phyloP scores from a whole-genome alignment of 1,140 invertebrate species.

The Tenebrio molitor region DNA sequence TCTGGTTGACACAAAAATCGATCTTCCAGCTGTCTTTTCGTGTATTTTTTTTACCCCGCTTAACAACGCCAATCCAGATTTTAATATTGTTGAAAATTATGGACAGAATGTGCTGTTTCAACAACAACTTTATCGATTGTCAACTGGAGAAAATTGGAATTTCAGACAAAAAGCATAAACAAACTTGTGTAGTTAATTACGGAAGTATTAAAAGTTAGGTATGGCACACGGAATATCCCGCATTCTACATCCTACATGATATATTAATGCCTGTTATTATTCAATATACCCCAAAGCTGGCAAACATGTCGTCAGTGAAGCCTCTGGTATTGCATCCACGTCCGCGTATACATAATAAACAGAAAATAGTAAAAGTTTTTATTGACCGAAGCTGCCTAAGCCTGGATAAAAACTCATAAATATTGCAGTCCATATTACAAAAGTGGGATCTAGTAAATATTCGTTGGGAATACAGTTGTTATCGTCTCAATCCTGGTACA shows the following conservation, averaged over 20 bases:
- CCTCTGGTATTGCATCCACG: conserved; percentile 13
- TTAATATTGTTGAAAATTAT: too few species aligned
- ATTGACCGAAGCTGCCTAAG: conserved; percentile 5
- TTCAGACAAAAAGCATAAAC: too few species aligned
- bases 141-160: too few species aligned
- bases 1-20: too few species aligned
- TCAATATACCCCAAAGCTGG: conserved; percentile 28
- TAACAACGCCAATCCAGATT: too few species aligned
- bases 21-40: too few species aligned
- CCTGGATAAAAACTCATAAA: conserved; percentile 5
- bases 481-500: neutral
- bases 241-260: neutral
- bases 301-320: conserved; percentile 1
- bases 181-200: too few species aligned
- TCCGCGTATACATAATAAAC: conserved; percentile 15
- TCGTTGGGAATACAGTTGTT: neutral
- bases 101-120: too few species aligned
- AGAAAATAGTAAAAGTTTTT: conserved; percentile 33
- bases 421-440: conserved; percentile 21
- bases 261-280: conserved; percentile 26
- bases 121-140: too few species aligned
- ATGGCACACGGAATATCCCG: neutral
- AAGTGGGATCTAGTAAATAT: conserved; percentile 35
- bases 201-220: too few species aligned
- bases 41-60: too few species aligned